phyloP scores from a whole-genome alignment of 2,113 vertebrate genomes.

The Amphiprion percula region DNA sequence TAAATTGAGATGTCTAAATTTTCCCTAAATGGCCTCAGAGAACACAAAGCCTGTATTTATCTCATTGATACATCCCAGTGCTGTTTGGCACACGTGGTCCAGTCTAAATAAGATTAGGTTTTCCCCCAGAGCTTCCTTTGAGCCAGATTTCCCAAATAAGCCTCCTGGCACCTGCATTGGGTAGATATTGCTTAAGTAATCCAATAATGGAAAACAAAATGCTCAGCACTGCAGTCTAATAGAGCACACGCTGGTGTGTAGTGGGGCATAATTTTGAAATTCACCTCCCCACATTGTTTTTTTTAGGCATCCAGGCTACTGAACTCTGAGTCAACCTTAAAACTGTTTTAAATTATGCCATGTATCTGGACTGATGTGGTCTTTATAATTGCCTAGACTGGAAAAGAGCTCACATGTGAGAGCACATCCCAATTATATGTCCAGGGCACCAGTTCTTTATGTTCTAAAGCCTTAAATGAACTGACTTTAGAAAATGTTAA shows the following conservation, averaged over 20 bases:
- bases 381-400: constrained; percentile 28
- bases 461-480: constrained; percentile 24
- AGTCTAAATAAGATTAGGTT: constrained; percentile 73
- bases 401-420: constrained; percentile 32
- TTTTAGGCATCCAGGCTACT: constrained; percentile 22
- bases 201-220: constrained; percentile 66
- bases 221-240: constrained; percentile 47
- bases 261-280: constrained; percentile 12
- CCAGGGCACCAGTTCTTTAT: background rate
- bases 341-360: constrained; percentile 31
- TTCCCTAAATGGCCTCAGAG: constrained; percentile 42
- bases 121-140: constrained; percentile 43
- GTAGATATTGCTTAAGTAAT: constrained; percentile 68
- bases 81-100: constrained; percentile 66
- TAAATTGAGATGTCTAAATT: constrained; percentile 17
- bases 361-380: constrained; percentile 29
- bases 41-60: constrained; percentile 60
- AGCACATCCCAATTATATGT: constrained; percentile 13
- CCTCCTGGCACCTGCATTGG: constrained; percentile 62
- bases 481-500: constrained; percentile 43
- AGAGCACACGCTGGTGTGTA: constrained; percentile 22
- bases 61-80: constrained; percentile 56
- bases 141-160: constrained; percentile 55
- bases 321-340: constrained; percentile 51
- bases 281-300: constrained; percentile 32